Conservation (phyloP, 1,140 invertebrate species). For the Drosophila saltans region DNA sequence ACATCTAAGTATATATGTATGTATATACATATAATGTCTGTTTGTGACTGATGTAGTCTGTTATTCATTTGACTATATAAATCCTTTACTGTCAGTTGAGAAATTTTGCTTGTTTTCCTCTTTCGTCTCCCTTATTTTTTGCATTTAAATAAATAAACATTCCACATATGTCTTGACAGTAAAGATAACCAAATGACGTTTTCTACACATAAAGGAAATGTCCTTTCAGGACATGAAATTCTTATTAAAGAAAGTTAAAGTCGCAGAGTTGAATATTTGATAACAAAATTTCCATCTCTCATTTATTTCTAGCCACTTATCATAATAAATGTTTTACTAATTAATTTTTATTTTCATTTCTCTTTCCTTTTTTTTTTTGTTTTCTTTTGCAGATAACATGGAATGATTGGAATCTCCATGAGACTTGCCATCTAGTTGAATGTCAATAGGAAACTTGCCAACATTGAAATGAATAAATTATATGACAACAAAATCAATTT, state of each 20-base stretch:
- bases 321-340: conserved; percentile 8
- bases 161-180: neutral
- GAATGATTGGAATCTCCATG: conserved; percentile 14
- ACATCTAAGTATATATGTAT: neutral
- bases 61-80: conserved; percentile 22
- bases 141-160: conserved; percentile 12
- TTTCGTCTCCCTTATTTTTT: neutral
- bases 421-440: conserved; percentile 41
- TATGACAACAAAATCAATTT: conserved; percentile 60
- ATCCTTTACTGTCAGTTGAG: conserved; percentile 21
- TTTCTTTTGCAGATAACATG: conserved; percentile 36
- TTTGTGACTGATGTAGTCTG: conserved; percentile 19
- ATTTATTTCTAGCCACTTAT: neutral
- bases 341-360: neutral
- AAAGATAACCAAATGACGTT: neutral
- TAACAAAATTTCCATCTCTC: too few relatives aligned
- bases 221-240: too few relatives aligned
- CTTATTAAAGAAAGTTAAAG: too few relatives aligned
- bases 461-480: conserved; percentile 56
- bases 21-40: conserved; percentile 1
- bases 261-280: too few relatives aligned
- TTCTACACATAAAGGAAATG: neutral
- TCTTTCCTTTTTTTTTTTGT: neutral
- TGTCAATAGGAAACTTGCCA: conserved; percentile 50
- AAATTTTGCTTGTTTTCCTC: conserved; percentile 6